Conservation (phyloP, 2,113 vertebrate species). For the Scolopax mira region DNA sequence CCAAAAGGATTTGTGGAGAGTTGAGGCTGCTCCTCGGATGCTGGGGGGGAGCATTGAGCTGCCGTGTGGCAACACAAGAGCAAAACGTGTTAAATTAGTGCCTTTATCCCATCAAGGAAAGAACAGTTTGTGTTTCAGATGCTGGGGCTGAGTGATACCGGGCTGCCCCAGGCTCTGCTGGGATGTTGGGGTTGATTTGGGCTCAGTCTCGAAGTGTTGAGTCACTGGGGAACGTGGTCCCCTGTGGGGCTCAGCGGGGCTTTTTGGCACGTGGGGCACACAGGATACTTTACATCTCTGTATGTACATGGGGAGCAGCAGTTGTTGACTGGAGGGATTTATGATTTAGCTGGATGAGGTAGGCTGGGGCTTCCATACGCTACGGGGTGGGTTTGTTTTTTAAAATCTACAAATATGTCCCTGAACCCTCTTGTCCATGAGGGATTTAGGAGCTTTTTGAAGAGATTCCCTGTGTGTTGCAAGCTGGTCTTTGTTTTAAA, state of each 20-base stretch:
- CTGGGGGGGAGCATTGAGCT: neutral
- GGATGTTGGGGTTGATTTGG: accelerated
- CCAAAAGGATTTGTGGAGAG: neutral
- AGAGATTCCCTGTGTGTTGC: neutral
- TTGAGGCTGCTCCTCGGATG: neutral
- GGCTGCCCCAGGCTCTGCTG: neutral
- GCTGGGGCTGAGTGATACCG: neutral
- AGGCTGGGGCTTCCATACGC: neutral
- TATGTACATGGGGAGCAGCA: accelerated
- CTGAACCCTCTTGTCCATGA: neutral
- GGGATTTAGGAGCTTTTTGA: neutral
- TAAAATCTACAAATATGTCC: accelerated
- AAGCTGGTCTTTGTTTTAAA: too few relatives aligned
- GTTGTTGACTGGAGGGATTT: neutral
- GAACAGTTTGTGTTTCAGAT: neutral
- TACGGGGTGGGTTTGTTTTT: accelerated
- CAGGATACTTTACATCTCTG: accelerated
- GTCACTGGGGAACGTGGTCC: neutral
- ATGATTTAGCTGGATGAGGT: neutral
- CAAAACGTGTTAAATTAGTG: accelerated
- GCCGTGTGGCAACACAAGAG: neutral
- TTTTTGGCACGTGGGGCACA: accelerated
- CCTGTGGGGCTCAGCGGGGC: neutral
- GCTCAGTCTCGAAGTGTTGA: accelerated
- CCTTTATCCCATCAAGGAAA: neutral